A percentile compares a stretch with the other conserved stretches of the same genome.
Evolutionary conservation across 1,140 invertebrate species (phyloP).

Genomic region (Lepidurus arcticus): DNA sequence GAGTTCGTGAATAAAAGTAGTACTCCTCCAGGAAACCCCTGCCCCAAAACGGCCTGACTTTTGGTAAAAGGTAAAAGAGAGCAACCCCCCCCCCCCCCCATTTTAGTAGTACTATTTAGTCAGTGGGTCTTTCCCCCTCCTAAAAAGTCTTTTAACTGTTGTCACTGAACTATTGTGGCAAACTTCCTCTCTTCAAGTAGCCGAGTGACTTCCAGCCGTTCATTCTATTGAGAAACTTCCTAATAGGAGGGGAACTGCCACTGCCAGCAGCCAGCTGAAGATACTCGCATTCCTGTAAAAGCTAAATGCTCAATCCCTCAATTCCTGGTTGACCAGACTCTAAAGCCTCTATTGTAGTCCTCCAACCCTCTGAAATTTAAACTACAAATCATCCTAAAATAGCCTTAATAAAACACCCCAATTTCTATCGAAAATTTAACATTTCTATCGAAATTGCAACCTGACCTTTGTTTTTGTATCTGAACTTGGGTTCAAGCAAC

Average conservation of each 20-base stretch:
- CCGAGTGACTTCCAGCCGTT: conserved; percentile 17
- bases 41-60: not conserved
- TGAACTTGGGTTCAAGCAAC: too few species aligned
- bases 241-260: not conserved
- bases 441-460: too few species aligned
- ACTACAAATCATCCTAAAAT: too few species aligned
- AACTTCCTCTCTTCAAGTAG: conserved; percentile 21
- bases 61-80: not conserved
- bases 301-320: too few species aligned
- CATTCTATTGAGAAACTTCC: conserved; percentile 3
- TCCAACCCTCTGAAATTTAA: too few species aligned
- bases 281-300: conserved; percentile 9
- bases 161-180: conserved; percentile 9
- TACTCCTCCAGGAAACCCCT: too few species aligned
- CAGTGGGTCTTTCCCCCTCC: not conserved
- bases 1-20: not conserved
- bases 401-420: too few species aligned
- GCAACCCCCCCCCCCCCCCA: not conserved
- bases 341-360: too few species aligned
- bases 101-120: conserved; percentile 15
- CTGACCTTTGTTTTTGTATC: too few species aligned
- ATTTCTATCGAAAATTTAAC: too few species aligned
- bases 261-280: not conserved
- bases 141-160: conserved; percentile 14
- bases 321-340: too few species aligned